A percentile compares a stretch with the other conserved stretches of the same genome.
These are phyloP conservation scores for Melanotaenia duboulayi DNA, from an alignment of 2,113 vertebrate species.

Conservation along the genomic window DNA sequence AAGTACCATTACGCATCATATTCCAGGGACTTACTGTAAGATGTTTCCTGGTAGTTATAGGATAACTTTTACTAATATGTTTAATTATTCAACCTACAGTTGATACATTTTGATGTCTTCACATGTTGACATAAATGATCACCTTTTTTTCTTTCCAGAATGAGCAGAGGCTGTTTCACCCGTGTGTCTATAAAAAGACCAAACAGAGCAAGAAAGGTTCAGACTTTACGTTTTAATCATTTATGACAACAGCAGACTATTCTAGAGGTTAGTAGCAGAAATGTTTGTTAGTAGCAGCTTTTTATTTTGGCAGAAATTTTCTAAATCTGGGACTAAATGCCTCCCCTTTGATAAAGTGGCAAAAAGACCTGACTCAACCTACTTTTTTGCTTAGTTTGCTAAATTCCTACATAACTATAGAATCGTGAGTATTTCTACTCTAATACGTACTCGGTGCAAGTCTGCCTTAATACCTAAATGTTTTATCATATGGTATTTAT, in stretches of 20 bases:
- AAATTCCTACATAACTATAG: neutral
- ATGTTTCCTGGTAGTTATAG: neutral
- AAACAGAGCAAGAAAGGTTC: neutral
- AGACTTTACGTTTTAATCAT: conserved; percentile 26
- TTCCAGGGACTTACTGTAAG: no score
- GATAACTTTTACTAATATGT: no score
- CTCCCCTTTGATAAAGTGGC: neutral
- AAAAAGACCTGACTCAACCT: neutral
- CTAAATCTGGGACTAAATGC: neutral
- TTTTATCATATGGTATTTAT: no score
- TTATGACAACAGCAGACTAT: neutral
- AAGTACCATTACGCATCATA: no score
- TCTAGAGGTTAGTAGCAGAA: conserved; percentile 19
- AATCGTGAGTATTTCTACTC: neutral
- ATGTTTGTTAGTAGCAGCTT: conserved; percentile 3
- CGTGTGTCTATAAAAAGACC: neutral
- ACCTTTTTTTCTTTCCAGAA: no score
- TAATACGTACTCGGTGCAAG: neutral
- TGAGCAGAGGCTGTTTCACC: no score
- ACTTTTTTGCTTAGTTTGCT: neutral
- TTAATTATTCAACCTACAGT: no score
- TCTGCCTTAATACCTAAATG: neutral
- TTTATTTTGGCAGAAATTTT: conserved; percentile 1
- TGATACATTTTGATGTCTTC: neutral
- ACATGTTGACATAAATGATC: neutral